Base-by-base conservation (phyloP, 2,113 vertebrate species). In the Cyphomyrus plagiostoma region DNA sequence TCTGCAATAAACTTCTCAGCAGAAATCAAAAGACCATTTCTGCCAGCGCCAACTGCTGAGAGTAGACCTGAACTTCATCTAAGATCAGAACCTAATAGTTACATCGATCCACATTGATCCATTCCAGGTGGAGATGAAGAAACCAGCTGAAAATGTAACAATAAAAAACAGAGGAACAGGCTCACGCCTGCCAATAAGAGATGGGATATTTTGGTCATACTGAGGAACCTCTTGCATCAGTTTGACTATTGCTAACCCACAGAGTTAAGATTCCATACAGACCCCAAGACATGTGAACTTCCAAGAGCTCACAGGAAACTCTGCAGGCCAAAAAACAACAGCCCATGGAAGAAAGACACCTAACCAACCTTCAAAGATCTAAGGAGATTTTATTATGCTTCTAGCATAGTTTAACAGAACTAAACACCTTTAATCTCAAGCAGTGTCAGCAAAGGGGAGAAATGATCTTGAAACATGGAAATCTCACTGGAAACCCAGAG, bases 11-110 rank as follows among this genome's bases (percentile, higher is more conserved):
- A 35, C 70, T n/a, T 82, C 74, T 80, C 39, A 8, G 42, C 26
- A 52, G 88, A 89, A 89, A 89, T 84, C 70, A 77, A 89, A 89
- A 89, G 52, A 50, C 50, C 39, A 58, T 84, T 89, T 58, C 30
- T 53, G 10, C 83, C 21, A 53, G 13, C 17, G n/a, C 11, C 82
- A 80, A 62, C 77, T 46, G 89, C 26, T 62, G 42, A 84, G 66
- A 53, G 52, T 9, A 8, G 42, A 11, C 19, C 77, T 58, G 80
- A 62, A 58, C 82, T 26, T 58, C 42, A 11, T 46, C 26, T 35
- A 11, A 84, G 74, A 89, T 89, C 74, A 80, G 48, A 80, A 89
- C 10, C n/a, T 45, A 26, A 48, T 62, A 45, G 50, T 58, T 89
- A 46, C 58, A 82, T 83, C 10, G 30, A 52, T 83, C 74, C 30